Evolutionary conservation across 2,113 vertebrate genomes (phyloP), one percentile per base, ranked within the genome.

Genomic region (Anolis sagrei): DNA sequence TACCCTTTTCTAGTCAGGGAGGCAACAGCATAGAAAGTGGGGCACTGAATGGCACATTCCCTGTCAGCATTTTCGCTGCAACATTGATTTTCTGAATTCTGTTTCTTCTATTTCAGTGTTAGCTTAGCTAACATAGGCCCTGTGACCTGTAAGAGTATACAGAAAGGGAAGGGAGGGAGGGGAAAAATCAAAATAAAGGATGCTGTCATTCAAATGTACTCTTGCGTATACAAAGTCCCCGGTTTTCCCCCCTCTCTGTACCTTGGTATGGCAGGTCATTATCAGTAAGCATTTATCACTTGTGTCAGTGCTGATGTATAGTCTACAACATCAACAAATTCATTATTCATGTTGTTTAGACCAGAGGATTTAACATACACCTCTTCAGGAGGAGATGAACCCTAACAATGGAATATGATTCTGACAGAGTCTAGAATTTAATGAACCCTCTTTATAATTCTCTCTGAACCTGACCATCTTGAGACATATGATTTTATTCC

Each of bases 301-400:
- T 80, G 25, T 73, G 77, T 74, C 69, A 78, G 36, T 58, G 29
- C 69, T 85, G 75, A 51, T 86, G 70, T 66, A 64, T 58, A 74
- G 58, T 39, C 44, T 80, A 64, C 58, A 49, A 54, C 19, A 74
- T 79, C 68, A 64, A 80, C 4, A 44, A 77, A 75, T 80, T 73
- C 54, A 80, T 86, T 86, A 86, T 80, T 80, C 44, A 64, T 80
- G 69, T 75, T 49, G 44, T 34, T 36, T 75, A 49, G 84, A 34
- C 36, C 29, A 64, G 21, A 6, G 19, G 8, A 27, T 34, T 72
- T 69, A 79, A 79, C 51, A 76, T 25, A 74, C 13, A 64, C 70
- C 7, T 32, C 21, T 51, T 64, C 29, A 62, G 68, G 76, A 62
- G 69, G 64, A 74, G 78, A 64, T 36, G 39, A 8, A 49, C 80